These are phyloP conservation scores for Limonius californicus DNA, from an alignment of 1,140 invertebrate species.

Conservation along the genomic window DNA sequence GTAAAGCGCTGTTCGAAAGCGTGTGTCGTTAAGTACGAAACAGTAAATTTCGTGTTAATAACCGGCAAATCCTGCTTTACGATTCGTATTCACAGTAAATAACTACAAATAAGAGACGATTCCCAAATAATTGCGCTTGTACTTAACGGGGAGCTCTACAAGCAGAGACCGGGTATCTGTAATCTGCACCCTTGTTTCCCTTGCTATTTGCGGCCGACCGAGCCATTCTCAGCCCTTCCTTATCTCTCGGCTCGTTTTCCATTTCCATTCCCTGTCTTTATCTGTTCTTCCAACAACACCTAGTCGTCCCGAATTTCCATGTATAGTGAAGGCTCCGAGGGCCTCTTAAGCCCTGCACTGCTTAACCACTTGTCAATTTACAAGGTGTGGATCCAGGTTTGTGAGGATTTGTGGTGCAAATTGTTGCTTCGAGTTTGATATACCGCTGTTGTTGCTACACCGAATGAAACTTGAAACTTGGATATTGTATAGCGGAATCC, in stretches of 20 bases:
- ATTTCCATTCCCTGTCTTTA: slow-evolving; percentile 13
- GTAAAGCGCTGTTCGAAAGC: not conserved
- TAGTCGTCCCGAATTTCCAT: not conserved
- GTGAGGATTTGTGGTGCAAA: slow-evolving; percentile 11
- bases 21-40: slow-evolving; percentile 7
- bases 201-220: slow-evolving; percentile 20
- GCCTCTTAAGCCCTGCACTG: slow-evolving; percentile 9
- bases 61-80: slow-evolving; percentile 8
- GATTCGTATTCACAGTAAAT: slow-evolving; percentile 16
- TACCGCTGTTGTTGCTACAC: slow-evolving; percentile 1
- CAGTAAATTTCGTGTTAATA: slow-evolving; percentile 11
- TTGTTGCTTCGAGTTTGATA: slow-evolving; percentile 13
- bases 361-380: slow-evolving; percentile 12
- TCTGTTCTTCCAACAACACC: slow-evolving; percentile 5
- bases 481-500: not conserved
- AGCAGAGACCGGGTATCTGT: slow-evolving; percentile 21
- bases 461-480: slow-evolving; percentile 2
- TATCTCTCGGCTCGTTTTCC: slow-evolving; percentile 15
- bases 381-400: slow-evolving; percentile 6
- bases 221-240: slow-evolving; percentile 16
- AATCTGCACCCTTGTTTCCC: slow-evolving; percentile 23
- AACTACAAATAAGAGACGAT: slow-evolving; percentile 14
- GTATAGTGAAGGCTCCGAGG: slow-evolving; percentile 8
- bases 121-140: slow-evolving; percentile 24
- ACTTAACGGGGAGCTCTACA: slow-evolving; percentile 15